Evolutionary conservation across 2,888 invertebrate species (phyloP).

Genomic region (Coremacera marginata): DNA sequence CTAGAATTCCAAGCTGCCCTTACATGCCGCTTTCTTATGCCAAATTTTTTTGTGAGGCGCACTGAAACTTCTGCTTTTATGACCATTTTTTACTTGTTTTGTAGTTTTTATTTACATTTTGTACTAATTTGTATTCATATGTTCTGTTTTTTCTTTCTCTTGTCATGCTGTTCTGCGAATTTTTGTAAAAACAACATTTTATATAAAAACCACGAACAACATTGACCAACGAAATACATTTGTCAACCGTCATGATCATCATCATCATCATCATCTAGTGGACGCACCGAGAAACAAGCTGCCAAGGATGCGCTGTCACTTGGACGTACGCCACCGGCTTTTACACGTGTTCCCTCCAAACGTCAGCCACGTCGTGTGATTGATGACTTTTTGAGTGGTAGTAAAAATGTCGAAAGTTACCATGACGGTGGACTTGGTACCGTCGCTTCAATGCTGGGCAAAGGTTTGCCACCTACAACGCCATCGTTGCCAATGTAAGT

Average conservation of each 20-base stretch:
- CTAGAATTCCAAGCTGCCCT: background rate
- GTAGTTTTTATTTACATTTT: background rate
- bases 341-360: slow-evolving; percentile 83
- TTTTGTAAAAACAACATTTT: background rate
- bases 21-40: background rate
- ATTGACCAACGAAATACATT: too few species aligned
- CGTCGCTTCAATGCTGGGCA: background rate
- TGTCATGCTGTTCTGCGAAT: background rate
- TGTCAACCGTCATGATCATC: background rate
- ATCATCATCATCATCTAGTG: slow-evolving; percentile 63
- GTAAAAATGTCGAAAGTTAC: slow-evolving; percentile 70
- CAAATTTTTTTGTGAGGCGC: background rate
- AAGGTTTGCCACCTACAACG: slow-evolving; percentile 43
- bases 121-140: background rate
- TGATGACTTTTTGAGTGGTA: slow-evolving; percentile 71
- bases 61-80: background rate
- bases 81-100: background rate
- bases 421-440: slow-evolving; percentile 28
- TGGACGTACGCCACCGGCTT: slow-evolving; percentile 77
- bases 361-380: slow-evolving; percentile 79
- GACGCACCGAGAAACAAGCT: slow-evolving; percentile 74
- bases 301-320: slow-evolving; percentile 68
- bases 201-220: too few species aligned
- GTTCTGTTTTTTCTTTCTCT: background rate
- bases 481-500: slow-evolving; percentile 46